Percentiles rank a stretch among this genome's conserved stretches.
These are phyloP conservation scores for Xylota sylvarum DNA, from an alignment of 2,888 invertebrate species.

Conservation along the genomic window DNA sequence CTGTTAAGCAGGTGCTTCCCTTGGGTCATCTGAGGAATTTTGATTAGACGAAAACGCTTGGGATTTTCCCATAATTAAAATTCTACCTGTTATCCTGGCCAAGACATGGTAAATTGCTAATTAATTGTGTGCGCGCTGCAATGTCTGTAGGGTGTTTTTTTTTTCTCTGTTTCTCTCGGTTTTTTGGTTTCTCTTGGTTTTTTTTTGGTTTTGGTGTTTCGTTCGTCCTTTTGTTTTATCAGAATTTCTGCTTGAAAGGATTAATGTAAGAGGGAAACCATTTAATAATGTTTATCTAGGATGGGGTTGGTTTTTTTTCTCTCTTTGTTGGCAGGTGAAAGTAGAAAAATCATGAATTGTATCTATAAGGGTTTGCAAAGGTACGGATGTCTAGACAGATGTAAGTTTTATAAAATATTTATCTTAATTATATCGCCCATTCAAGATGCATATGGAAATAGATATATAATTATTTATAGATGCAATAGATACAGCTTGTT, in stretches of 20 bases:
- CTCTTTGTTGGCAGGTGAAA: conserved; percentile 8
- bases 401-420: not conserved
- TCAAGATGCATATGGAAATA: no score
- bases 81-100: conserved; percentile 61
- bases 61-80: conserved; percentile 74
- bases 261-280: conserved; percentile 43
- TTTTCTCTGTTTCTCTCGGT: not conserved
- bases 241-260: conserved; percentile 49
- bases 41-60: conserved; percentile 58
- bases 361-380: not conserved
- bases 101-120: conserved; percentile 74
- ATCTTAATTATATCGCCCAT: not conserved
- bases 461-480: no score
- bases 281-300: conserved; percentile 23
- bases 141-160: conserved; percentile 26
- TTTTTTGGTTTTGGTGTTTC: not conserved
- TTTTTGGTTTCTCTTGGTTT: not conserved
- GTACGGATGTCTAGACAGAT: conserved; percentile 21
- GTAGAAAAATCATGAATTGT: not conserved
- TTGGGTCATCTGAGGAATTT: conserved; percentile 64
- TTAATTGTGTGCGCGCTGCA: conserved; percentile 62
- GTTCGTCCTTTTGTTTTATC: conserved; percentile 44
- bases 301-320: not conserved
- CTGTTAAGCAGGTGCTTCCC: conserved; percentile 65
- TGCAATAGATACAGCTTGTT: no score